Evolutionary conservation across 2,888 invertebrate genomes (phyloP).

Genomic region (Noctuana brunneofusca): DNA sequence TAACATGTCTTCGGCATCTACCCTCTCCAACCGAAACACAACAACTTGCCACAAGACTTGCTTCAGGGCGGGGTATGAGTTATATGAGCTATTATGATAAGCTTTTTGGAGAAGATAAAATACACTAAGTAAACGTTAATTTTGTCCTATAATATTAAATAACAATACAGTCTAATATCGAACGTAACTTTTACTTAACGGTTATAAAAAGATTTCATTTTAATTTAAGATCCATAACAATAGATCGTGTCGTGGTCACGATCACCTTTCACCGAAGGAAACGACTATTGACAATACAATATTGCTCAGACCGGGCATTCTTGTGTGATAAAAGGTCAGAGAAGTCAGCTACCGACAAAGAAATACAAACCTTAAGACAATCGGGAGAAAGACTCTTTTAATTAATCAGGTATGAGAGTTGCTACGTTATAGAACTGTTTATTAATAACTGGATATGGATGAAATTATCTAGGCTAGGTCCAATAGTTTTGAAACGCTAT

Average conservation of each 20-base stretch:
- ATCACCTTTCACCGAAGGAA: conserved; percentile 59
- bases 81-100: no score
- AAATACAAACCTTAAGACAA: conserved; percentile 20
- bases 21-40: no score
- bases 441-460: conserved; percentile 36
- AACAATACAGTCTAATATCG: conserved; percentile 6
- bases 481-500: conserved; percentile 33
- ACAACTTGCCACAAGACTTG: no score
- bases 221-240: conserved; percentile 45
- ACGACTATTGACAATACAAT: conserved; percentile 44
- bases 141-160: not conserved
- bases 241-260: conserved; percentile 53
- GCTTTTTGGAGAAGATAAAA: no score
- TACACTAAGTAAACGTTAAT: no score
- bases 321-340: conserved; percentile 22
- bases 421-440: not conserved
- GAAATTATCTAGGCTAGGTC: conserved; percentile 35
- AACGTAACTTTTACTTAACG: conserved; percentile 24
- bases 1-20: no score
- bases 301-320: conserved; percentile 43
- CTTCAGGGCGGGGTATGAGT: no score
- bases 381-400: not conserved
- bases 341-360: not conserved
- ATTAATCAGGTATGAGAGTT: not conserved
- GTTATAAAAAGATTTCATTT: conserved; percentile 22